Evolutionary conservation across 2,797 vertebrate genomes (phyloP).

Genomic region (Protosalanx chinensis): DNA sequence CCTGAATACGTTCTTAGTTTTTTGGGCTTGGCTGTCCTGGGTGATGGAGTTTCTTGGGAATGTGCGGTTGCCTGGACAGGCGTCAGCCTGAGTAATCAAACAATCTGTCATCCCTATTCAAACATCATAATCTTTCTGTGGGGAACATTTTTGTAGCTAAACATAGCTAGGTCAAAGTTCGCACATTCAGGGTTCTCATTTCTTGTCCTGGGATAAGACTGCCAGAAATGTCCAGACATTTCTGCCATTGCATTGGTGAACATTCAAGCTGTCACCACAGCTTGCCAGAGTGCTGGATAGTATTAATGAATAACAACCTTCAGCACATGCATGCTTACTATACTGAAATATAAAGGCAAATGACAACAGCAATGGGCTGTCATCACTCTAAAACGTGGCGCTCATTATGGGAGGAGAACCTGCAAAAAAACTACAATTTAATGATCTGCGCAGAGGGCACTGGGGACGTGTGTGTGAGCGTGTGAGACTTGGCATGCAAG

Average conservation of each 20-base stretch:
- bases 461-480: not conserved
- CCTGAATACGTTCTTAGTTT: not conserved
- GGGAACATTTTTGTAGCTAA: not conserved
- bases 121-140: not conserved
- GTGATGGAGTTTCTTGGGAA: not conserved
- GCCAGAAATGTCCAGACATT: not conserved
- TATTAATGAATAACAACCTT: slow-evolving; percentile 25
- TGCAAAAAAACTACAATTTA: not conserved
- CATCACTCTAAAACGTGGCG: not conserved
- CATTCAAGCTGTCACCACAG: slow-evolving; percentile 12
- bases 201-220: too few relatives aligned
- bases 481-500: not conserved
- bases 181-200: too few relatives aligned
- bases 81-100: not conserved
- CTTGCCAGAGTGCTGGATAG: slow-evolving; percentile 11
- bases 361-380: slow-evolving; percentile 10
- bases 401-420: not conserved
- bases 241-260: too few relatives aligned
- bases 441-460: not conserved
- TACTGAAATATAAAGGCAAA: not conserved
- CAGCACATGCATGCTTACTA: slow-evolving; percentile 1
- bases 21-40: too few relatives aligned
- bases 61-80: not conserved
- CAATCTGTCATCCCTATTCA: not conserved
- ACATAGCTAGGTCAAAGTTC: too few relatives aligned